Evolutionary conservation across 2,888 invertebrate species (phyloP).

Genomic region (Eremobia ochroleuca): DNA sequence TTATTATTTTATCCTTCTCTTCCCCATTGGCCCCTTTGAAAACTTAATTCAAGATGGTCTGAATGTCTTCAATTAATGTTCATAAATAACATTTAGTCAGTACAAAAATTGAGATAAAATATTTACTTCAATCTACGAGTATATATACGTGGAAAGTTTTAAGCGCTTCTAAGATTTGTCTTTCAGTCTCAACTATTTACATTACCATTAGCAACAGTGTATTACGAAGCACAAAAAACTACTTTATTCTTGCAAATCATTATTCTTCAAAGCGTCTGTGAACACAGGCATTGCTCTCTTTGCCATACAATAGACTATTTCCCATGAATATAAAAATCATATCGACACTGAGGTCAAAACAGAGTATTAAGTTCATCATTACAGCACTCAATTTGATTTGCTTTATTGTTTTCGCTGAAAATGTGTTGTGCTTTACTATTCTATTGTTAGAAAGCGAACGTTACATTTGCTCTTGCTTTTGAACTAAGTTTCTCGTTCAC

Average conservation of each 20-base stretch:
- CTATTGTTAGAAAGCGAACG: slow-evolving; percentile 60
- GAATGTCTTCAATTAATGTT: slow-evolving; percentile 33
- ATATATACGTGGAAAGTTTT: neutral
- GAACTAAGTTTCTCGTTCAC: slow-evolving; percentile 60
- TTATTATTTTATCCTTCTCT: neutral
- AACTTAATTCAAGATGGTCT: slow-evolving; percentile 21
- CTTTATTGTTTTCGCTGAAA: slow-evolving; percentile 81
- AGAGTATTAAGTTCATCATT: slow-evolving; percentile 78
- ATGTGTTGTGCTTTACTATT: slow-evolving; percentile 53
- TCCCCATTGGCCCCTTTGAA: neutral
- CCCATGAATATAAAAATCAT: slow-evolving; percentile 81
- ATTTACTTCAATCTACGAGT: slow-evolving; percentile 21
- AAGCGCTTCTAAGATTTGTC: slow-evolving; percentile 23
- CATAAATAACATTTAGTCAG: slow-evolving; percentile 12
- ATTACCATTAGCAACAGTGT: slow-evolving; percentile 40
- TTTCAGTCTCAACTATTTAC: slow-evolving; percentile 40
- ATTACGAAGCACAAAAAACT: slow-evolving; percentile 53
- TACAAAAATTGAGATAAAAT: slow-evolving; percentile 15
- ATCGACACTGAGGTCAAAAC: slow-evolving; percentile 80
- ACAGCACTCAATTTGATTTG: slow-evolving; percentile 76
- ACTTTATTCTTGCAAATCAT: slow-evolving; percentile 69
- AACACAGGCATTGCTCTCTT: slow-evolving; percentile 55
- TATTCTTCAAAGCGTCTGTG: slow-evolving; percentile 62
- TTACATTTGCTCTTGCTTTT: slow-evolving; percentile 29
- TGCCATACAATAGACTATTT: slow-evolving; percentile 74